These are phyloP conservation scores for Parapsyche elsis DNA, from an alignment of 1,140 invertebrate species.

Conservation along the genomic window DNA sequence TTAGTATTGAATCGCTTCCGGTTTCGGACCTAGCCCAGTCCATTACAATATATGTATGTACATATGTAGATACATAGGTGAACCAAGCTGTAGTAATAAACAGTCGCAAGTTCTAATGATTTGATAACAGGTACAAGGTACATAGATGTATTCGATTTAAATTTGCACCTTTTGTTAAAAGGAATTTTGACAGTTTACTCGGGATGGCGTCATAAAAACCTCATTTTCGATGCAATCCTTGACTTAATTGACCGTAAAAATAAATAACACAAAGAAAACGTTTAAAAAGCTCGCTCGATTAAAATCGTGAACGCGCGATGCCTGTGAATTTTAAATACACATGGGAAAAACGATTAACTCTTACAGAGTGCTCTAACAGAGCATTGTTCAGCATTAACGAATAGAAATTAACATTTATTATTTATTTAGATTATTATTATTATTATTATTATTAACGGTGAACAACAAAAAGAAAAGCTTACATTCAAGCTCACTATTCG, in stretches of 20 bases:
- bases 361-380: not conserved
- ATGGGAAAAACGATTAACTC: constrained; percentile 26
- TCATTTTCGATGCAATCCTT: not conserved
- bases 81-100: not conserved
- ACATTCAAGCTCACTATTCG: no score
- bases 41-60: not conserved
- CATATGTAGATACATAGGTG: not conserved
- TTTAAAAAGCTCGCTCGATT: constrained; percentile 20
- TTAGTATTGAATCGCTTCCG: no score
- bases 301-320: constrained; percentile 1
- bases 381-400: constrained; percentile 1
- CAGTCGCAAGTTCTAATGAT: not conserved
- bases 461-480: not conserved
- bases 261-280: constrained; percentile 5
- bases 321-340: constrained; percentile 5
- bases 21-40: no score
- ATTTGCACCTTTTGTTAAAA: no score
- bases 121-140: no score
- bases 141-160: no score
- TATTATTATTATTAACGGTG: no score
- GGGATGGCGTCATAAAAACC: not conserved
- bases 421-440: no score
- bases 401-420: not conserved
- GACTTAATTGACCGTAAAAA: constrained; percentile 22
- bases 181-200: not conserved